A percentile compares a stretch with the other conserved stretches of the same genome.
phyloP scores from a whole-genome alignment of 2,888 invertebrate genomes.

The Candidula unifasciata region DNA sequence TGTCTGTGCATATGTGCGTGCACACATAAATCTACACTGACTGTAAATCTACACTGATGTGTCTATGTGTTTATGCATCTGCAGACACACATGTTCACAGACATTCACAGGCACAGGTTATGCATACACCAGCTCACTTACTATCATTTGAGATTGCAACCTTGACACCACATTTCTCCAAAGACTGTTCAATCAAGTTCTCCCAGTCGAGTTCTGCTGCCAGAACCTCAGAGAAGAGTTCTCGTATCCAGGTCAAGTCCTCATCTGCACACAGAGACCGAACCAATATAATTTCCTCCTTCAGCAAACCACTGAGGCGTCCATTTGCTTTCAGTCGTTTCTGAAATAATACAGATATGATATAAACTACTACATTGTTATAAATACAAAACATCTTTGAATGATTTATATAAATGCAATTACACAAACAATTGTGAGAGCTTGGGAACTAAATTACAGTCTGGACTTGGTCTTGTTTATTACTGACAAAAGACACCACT shows the following conservation, averaged over 20 bases:
- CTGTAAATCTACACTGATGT: too few species aligned
- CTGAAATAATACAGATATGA: constrained; percentile 58
- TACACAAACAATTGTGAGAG: too few species aligned
- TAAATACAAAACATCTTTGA: too few species aligned
- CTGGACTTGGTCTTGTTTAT: too few species aligned
- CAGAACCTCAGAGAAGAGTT: constrained; percentile 65
- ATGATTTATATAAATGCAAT: too few species aligned
- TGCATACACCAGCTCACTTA: constrained; percentile 52
- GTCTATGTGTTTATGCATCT: too few species aligned
- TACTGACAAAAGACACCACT: too few species aligned
- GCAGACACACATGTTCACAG: too few species aligned
- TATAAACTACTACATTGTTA: too few species aligned
- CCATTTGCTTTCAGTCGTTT: constrained; percentile 71
- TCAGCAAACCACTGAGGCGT: constrained; percentile 62
- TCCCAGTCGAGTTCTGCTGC: constrained; percentile 70
- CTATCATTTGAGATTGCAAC: constrained; percentile 74
- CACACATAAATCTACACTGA: too few species aligned
- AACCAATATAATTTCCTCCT: constrained; percentile 72
- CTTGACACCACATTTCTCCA: constrained; percentile 75
- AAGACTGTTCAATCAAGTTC: constrained; percentile 69
- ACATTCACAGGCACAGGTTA: too few species aligned
- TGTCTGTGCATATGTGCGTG: too few species aligned
- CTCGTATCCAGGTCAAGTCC: constrained; percentile 69
- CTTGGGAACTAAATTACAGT: background rate
- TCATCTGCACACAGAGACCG: constrained; percentile 66